Conservation (phyloP, 1,140 invertebrate species). For the Sminthurides bifidus region DNA sequence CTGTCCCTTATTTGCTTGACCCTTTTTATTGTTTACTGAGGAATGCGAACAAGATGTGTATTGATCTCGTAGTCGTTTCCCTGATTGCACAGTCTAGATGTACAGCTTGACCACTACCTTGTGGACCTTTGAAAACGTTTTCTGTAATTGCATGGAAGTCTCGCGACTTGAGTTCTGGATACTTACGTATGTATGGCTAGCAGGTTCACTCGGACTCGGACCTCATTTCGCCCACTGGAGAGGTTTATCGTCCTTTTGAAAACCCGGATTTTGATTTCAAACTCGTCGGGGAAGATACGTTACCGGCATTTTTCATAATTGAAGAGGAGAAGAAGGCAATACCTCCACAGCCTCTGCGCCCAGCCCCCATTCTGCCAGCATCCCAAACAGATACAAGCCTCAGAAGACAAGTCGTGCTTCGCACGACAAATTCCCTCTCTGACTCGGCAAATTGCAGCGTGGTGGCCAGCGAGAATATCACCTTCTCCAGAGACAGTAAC, state of each 20-base stretch:
- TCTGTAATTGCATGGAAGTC: no score
- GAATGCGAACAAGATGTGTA: no score
- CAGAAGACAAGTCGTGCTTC: slow-evolving; percentile 28
- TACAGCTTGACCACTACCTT: no score
- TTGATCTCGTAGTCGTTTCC: no score
- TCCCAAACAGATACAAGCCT: slow-evolving; percentile 20
- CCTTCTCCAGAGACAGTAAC: slow-evolving; percentile 6
- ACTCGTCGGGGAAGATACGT: background rate
- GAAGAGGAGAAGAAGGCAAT: slow-evolving; percentile 30
- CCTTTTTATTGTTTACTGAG: no score
- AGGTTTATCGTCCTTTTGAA: slow-evolving; percentile 56
- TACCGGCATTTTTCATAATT: background rate
- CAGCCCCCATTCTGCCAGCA: slow-evolving; percentile 39
- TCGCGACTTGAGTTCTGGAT: no score
- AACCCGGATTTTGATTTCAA: slow-evolving; percentile 45
- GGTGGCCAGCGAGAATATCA: background rate
- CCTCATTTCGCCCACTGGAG: slow-evolving; percentile 45
- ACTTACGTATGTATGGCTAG: no score
- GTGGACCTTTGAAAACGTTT: no score
- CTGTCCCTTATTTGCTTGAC: no score
- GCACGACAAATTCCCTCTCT: slow-evolving; percentile 27
- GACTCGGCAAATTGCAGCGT: slow-evolving; percentile 12
- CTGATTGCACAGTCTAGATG: no score
- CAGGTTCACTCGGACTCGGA: slow-evolving; percentile 55
- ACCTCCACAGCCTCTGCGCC: slow-evolving; percentile 45